Evolutionary conservation across 2,888 invertebrate species (phyloP).

Genomic region (Sarcophaga caerulescens): DNA sequence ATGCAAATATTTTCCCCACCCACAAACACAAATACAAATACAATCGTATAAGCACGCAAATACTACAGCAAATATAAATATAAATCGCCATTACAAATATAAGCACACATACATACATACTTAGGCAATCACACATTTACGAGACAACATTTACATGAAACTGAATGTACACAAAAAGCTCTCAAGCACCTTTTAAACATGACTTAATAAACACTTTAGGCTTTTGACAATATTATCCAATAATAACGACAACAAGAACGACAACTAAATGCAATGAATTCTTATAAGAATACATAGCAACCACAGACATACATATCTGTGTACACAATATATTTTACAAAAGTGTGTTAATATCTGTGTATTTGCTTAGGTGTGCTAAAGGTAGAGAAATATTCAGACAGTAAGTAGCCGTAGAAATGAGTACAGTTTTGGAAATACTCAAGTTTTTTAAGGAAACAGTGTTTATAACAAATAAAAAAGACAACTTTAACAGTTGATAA

Average conservation of each 20-base stretch:
- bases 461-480: too few relatives aligned
- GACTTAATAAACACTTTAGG: conserved; percentile 67
- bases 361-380: background rate
- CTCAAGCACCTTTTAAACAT: conserved; percentile 63
- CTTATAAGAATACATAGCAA: background rate
- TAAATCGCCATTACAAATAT: conserved; percentile 31
- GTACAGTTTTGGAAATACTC: too few relatives aligned
- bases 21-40: conserved; percentile 14
- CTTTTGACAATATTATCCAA: conserved; percentile 62
- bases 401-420: background rate
- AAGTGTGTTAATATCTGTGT: background rate
- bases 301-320: background rate
- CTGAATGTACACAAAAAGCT: conserved; percentile 41
- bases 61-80: conserved; percentile 10
- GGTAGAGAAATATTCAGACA: conserved; percentile 10
- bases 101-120: conserved; percentile 2
- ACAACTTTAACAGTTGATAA: too few relatives aligned
- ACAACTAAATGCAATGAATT: conserved; percentile 17
- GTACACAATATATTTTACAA: background rate
- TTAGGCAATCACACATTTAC: background rate
- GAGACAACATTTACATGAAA: background rate
- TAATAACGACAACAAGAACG: conserved; percentile 12
- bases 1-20: conserved; percentile 45
- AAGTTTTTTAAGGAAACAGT: background rate
- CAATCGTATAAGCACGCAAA: conserved; percentile 27